Evolutionary conservation across 2,888 invertebrate genomes (phyloP).

Genomic region (Isoperla grammatica): DNA sequence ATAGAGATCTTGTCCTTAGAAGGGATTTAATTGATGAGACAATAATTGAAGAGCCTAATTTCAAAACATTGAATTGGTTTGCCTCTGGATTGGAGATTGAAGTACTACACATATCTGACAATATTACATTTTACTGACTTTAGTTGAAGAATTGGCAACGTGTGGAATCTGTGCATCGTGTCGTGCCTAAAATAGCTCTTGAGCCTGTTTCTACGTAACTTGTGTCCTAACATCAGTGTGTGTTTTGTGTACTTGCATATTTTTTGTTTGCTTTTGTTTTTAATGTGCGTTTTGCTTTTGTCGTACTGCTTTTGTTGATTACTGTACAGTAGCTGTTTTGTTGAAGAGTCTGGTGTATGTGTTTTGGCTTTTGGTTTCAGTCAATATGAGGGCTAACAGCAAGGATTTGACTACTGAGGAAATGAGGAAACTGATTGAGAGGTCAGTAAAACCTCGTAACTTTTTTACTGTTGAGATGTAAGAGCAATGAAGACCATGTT

Average conservation of each 20-base stretch:
- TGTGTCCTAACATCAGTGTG: conserved; percentile 14
- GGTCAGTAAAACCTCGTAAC: conserved; percentile 59
- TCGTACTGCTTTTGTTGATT: conserved; percentile 6
- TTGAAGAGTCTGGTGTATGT: conserved; percentile 20
- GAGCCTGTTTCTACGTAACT: too few species aligned
- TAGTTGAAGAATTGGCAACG: too few species aligned
- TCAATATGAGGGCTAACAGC: conserved; percentile 59
- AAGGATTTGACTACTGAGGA: conserved; percentile 94
- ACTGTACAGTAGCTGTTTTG: conserved; percentile 15
- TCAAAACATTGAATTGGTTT: too few species aligned
- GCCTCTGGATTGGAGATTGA: too few species aligned
- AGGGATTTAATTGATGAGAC: too few species aligned
- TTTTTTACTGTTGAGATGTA: background rate
- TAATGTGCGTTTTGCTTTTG: conserved; percentile 5
- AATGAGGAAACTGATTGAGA: conserved; percentile 96
- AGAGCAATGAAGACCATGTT: too few species aligned
- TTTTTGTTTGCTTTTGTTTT: conserved; percentile 9
- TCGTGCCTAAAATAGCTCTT: too few species aligned
- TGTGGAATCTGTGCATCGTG: too few species aligned
- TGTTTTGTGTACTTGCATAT: conserved; percentile 45
- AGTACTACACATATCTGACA: too few species aligned
- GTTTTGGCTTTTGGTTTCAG: conserved; percentile 49
- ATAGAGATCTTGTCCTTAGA: too few species aligned
- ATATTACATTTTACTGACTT: too few species aligned
- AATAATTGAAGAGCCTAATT: too few species aligned